phyloP scores from a whole-genome alignment of 2,113 vertebrate genomes.

The Ia io region DNA sequence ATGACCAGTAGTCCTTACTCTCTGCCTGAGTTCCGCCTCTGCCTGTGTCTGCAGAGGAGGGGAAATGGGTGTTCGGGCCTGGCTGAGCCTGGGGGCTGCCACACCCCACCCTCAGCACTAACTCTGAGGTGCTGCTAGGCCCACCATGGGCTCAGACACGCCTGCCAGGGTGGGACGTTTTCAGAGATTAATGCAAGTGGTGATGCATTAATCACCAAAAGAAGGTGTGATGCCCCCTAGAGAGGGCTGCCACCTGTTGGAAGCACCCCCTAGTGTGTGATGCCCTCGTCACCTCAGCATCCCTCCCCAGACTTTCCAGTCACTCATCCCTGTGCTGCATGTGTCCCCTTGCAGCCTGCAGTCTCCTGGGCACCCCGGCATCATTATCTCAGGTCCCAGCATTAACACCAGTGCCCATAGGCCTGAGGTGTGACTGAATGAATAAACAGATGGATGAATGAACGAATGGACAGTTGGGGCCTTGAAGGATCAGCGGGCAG shows the following conservation, averaged over 20 bases:
- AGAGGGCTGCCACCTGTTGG: too few species aligned
- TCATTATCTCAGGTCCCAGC: neutral
- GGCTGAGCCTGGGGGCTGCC: neutral
- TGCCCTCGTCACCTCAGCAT: neutral
- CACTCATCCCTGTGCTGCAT: neutral
- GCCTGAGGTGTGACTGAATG: neutral
- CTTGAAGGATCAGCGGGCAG: neutral
- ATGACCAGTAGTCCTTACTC: neutral
- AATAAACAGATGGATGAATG: neutral
- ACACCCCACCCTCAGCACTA: neutral
- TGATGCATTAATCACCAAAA: neutral
- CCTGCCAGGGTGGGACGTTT: neutral
- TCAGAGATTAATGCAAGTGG: neutral
- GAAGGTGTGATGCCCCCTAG: neutral
- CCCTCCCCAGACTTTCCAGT: neutral
- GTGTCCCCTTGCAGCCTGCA: neutral
- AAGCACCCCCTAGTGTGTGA: neutral
- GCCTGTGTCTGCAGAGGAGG: too few species aligned
- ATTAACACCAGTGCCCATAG: rapidly evolving
- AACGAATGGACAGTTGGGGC: neutral
- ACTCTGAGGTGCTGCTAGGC: neutral
- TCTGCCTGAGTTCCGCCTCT: neutral
- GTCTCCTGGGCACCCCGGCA: neutral
- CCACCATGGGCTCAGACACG: too few species aligned
- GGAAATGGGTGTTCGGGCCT: neutral